Conservation (phyloP, 2,797 vertebrate species). For the Kryptopterus vitreolus region DNA sequence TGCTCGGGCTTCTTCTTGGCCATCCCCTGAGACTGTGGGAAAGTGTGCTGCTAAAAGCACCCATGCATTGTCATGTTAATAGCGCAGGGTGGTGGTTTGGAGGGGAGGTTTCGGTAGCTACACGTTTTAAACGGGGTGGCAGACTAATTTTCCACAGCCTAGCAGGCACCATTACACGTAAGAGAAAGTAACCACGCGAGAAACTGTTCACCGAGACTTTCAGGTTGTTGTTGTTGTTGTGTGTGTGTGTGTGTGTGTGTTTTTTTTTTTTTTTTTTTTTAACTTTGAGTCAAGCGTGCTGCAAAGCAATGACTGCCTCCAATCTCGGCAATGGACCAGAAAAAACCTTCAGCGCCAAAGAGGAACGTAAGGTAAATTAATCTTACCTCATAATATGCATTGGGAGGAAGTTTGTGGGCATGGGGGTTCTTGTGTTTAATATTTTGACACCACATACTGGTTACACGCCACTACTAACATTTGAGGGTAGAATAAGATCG, state of each 20-base stretch:
- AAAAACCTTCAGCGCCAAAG: slow-evolving; percentile 62
- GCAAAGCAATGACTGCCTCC: slow-evolving; percentile 61
- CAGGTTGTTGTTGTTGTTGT: too few relatives aligned
- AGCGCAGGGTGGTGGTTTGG: slow-evolving; percentile 51
- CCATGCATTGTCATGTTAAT: slow-evolving; percentile 66
- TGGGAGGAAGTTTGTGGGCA: not conserved
- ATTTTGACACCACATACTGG: not conserved
- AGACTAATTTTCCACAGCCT: slow-evolving; percentile 18
- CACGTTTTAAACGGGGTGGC: slow-evolving; percentile 52
- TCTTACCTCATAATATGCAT: not conserved
- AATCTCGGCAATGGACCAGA: slow-evolving; percentile 57
- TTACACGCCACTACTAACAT: not conserved
- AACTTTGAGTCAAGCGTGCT: not conserved
- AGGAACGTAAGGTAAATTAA: slow-evolving; percentile 63
- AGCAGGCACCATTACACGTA: slow-evolving; percentile 17
- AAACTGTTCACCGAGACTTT: slow-evolving; percentile 9
- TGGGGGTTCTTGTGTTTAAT: not conserved
- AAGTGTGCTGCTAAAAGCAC: slow-evolving; percentile 58
- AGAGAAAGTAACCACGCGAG: not conserved
- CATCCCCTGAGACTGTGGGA: slow-evolving; percentile 61
- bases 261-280: too few relatives aligned
- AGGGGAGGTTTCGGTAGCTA: slow-evolving; percentile 47
- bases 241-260: too few relatives aligned
- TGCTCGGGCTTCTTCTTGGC: not conserved
- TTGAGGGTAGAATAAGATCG: not conserved